Evolutionary conservation across 1,140 invertebrate species (phyloP).

Genomic region (Sycophaga agraensis): DNA sequence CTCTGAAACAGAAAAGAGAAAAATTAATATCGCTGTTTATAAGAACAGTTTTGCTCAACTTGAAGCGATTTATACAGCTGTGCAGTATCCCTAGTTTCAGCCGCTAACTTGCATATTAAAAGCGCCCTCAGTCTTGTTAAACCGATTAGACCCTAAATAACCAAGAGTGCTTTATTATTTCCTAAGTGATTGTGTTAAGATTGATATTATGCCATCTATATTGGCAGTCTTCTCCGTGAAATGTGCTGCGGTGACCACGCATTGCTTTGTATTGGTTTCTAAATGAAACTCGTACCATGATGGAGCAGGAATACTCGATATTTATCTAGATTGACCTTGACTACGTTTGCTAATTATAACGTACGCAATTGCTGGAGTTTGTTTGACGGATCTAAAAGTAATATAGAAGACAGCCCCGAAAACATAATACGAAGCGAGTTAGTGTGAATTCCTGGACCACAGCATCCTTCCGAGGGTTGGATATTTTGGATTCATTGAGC

Average conservation of each 20-base stretch:
- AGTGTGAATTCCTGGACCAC: conserved; percentile 46
- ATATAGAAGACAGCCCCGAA: conserved; percentile 30
- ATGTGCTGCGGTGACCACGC: neutral
- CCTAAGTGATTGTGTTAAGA: conserved; percentile 25
- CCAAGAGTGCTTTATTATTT: conserved; percentile 29
- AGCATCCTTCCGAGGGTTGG: conserved; percentile 34
- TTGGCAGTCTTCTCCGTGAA: conserved; percentile 15
- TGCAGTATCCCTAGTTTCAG: conserved; percentile 34
- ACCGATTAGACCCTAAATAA: conserved; percentile 22
- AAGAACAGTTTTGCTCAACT: neutral
- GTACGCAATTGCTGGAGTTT: neutral
- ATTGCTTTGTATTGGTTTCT: conserved; percentile 6
- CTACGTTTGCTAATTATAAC: conserved; percentile 4
- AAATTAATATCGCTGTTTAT: neutral
- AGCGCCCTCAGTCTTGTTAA: conserved; percentile 33
- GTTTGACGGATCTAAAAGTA: conserved; percentile 4
- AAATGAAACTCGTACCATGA: conserved; percentile 1
- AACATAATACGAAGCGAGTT: conserved; percentile 44
- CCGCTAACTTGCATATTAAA: conserved; percentile 36
- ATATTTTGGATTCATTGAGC: conserved; percentile 31
- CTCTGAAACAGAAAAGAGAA: conserved; percentile 61
- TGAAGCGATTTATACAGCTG: conserved; percentile 47
- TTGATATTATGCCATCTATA: conserved; percentile 18
- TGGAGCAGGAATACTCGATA: neutral
- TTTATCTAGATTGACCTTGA: conserved; percentile 9